phyloP scores from a whole-genome alignment of 1,140 invertebrate genomes.

The Adoxophyes honmai region DNA sequence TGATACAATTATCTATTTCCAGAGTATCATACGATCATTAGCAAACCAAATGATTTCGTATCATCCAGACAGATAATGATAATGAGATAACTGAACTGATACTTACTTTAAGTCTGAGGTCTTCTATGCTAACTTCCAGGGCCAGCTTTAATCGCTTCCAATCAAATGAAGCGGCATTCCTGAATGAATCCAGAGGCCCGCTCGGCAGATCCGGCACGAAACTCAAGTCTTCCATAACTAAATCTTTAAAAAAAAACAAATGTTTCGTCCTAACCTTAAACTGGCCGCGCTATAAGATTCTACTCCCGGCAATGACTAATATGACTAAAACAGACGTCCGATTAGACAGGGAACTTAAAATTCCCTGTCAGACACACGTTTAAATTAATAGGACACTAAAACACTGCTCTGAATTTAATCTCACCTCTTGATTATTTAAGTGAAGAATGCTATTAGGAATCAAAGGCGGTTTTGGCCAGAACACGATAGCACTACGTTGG shows the following conservation, averaged over 20 bases:
- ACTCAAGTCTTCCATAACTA: slow-evolving; percentile 66
- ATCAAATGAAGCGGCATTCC: slow-evolving; percentile 85
- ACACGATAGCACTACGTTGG: background rate
- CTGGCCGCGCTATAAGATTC: slow-evolving; percentile 24
- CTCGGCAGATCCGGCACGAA: slow-evolving; percentile 79
- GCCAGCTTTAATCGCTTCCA: slow-evolving; percentile 88
- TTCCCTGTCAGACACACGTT: slow-evolving; percentile 3
- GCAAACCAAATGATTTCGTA: background rate
- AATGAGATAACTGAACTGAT: background rate
- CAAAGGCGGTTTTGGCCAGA: background rate
- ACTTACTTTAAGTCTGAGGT: slow-evolving; percentile 84
- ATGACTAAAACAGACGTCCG: slow-evolving; percentile 24
- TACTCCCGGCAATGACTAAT: slow-evolving; percentile 31
- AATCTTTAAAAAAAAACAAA: slow-evolving; percentile 26
- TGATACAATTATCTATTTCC: too few relatives aligned
- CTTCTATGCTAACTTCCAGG: slow-evolving; percentile 84
- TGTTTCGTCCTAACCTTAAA: slow-evolving; percentile 22
- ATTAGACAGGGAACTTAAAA: slow-evolving; percentile 5
- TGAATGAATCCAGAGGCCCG: slow-evolving; percentile 85
- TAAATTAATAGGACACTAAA: slow-evolving; percentile 13
- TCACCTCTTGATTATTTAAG: slow-evolving; percentile 11
- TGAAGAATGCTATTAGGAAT: too few relatives aligned
- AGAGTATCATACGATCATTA: too few relatives aligned
- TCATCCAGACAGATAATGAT: background rate
- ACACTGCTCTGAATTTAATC: background rate